Conservation (phyloP, 1,140 invertebrate genomes). For the Bradysia coprophila region DNA sequence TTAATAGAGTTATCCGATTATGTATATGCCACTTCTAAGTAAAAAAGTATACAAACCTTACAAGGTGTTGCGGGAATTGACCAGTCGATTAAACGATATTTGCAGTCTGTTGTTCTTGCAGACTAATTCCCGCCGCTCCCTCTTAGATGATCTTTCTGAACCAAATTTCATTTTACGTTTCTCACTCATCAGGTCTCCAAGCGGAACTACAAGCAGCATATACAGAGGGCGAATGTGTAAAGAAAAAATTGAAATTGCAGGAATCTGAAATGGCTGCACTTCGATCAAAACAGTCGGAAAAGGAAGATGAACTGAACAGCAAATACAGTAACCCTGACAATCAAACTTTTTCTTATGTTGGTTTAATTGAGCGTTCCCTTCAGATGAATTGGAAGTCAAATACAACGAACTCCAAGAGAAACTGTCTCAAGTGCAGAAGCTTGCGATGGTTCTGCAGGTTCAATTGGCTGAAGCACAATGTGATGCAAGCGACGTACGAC, state of each 20-base stretch:
- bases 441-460: constrained; percentile 15
- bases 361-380: too few relatives aligned
- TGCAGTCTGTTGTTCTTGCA: too few relatives aligned
- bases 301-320: constrained; percentile 26
- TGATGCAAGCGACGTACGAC: constrained; percentile 14
- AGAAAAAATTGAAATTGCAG: constrained; percentile 28
- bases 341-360: neutral
- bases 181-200: constrained; percentile 25
- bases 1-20: too few relatives aligned
- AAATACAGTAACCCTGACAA: constrained; percentile 26
- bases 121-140: too few relatives aligned
- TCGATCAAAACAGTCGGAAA: constrained; percentile 27
- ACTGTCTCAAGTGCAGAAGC: constrained; percentile 27
- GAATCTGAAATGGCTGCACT: constrained; percentile 30
- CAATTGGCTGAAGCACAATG: constrained; percentile 15
- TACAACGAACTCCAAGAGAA: constrained; percentile 27
- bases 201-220: constrained; percentile 31
- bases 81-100: too few relatives aligned
- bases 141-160: too few relatives aligned
- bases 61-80: too few relatives aligned
- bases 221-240: constrained; percentile 32
- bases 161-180: neutral
- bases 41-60: too few relatives aligned
- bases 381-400: constrained; percentile 25
- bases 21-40: too few relatives aligned